Conservation (phyloP, 1,140 invertebrate genomes). For the Holotrichia oblita region DNA sequence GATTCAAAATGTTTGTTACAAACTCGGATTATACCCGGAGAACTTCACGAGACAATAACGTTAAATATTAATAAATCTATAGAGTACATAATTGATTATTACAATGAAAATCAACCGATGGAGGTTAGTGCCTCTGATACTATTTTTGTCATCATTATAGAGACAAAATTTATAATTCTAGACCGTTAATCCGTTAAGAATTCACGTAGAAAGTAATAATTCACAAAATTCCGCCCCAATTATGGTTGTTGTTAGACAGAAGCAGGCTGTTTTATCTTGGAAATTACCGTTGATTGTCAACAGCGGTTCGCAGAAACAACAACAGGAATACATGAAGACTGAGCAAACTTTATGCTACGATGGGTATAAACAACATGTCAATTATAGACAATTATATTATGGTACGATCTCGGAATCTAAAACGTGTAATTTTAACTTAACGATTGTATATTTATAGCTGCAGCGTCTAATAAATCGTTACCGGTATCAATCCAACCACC, state of each 20-base stretch:
- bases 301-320: conserved; percentile 58
- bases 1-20: conserved; percentile 3
- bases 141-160: neutral
- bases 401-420: neutral
- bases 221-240: conserved; percentile 68
- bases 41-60: neutral
- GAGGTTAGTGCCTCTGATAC: neutral
- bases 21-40: neutral
- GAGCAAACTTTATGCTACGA: conserved; percentile 66
- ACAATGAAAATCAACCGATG: neutral
- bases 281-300: conserved; percentile 71
- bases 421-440: neutral
- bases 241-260: conserved; percentile 73
- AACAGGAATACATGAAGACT: conserved; percentile 65
- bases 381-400: conserved; percentile 22
- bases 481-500: neutral
- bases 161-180: neutral
- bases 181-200: conserved; percentile 61
- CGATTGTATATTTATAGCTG: neutral
- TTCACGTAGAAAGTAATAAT: conserved; percentile 65
- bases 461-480: neutral
- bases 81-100: conserved; percentile 34
- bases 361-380: neutral
- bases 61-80: conserved; percentile 14
- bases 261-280: conserved; percentile 74